phyloP scores from a whole-genome alignment of 1,140 invertebrate species.

The Tyrophagus putrescentiae region DNA sequence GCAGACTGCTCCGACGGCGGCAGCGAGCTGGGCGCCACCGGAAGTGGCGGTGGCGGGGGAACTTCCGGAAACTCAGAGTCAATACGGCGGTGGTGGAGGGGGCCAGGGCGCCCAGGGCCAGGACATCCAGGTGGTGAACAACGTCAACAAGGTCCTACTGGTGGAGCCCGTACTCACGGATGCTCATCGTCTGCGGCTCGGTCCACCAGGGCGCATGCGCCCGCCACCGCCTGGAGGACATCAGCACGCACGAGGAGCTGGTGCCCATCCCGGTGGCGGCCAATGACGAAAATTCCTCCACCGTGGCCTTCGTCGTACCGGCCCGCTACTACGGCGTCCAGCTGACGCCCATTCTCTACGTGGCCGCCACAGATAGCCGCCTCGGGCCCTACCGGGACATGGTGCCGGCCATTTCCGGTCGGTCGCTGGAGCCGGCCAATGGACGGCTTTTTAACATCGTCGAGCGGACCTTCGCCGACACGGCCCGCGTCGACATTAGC shows the following conservation, averaged over 20 bases:
- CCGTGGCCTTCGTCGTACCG: conserved; percentile 83
- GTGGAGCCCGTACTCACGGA: conserved; percentile 62
- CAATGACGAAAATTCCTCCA: conserved; percentile 75
- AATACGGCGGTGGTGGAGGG: too few relatives aligned
- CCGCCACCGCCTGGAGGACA: conserved; percentile 57
- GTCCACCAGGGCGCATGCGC: conserved; percentile 70
- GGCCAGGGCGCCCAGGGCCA: conserved; percentile 25
- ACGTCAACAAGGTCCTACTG: conserved; percentile 79
- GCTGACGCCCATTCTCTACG: conserved; percentile 57
- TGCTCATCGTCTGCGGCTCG: conserved; percentile 72
- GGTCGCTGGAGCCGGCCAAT: conserved; percentile 57
- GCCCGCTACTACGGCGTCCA: conserved; percentile 54
- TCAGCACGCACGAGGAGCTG: conserved; percentile 55
- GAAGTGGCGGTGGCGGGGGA: too few relatives aligned
- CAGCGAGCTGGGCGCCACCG: conserved; percentile 28
- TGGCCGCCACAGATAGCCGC: conserved; percentile 83
- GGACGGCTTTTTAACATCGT: conserved; percentile 58
- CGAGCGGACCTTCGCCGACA: conserved; percentile 41
- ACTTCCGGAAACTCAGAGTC: too few relatives aligned
- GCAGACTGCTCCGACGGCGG: conserved; percentile 62
- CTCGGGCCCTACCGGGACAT: conserved; percentile 77
- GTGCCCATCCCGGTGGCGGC: conserved; percentile 68
- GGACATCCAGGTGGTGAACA: conserved; percentile 56
- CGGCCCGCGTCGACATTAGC: conserved; percentile 66
- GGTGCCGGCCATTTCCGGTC: conserved; percentile 77